A percentile compares a stretch with the other conserved stretches of the same genome.
phyloP scores from a whole-genome alignment of 2,888 invertebrate species.

The Pyrrhopygopsis socrates region DNA sequence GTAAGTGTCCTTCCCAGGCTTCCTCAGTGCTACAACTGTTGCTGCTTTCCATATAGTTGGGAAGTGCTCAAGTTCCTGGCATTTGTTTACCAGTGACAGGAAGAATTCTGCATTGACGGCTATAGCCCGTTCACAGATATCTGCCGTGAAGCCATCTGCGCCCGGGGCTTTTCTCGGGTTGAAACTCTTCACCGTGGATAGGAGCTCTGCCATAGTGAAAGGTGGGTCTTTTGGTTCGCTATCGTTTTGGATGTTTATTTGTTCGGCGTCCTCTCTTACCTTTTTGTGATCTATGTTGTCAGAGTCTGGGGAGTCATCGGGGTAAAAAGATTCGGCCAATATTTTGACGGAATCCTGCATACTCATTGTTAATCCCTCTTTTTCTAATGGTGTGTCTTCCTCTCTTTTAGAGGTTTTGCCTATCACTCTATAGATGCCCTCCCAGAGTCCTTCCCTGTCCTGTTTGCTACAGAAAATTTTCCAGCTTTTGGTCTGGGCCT shows the following conservation, averaged over 20 bases:
- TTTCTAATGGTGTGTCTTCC: not conserved
- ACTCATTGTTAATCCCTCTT: not conserved
- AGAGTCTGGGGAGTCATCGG: not conserved
- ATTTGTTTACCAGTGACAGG: not conserved
- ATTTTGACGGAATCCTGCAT: not conserved
- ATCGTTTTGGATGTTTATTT: not conserved
- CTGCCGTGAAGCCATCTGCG: not conserved
- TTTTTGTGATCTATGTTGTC: not conserved
- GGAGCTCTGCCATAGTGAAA: not conserved
- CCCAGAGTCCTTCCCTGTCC: not conserved
- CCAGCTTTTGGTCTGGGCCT: not conserved
- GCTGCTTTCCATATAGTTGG: not conserved
- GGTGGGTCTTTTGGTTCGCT: not conserved
- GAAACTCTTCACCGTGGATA: not conserved
- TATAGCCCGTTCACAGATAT: not conserved
- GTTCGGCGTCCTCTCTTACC: not conserved
- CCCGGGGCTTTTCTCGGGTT: not conserved
- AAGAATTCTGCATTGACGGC: not conserved
- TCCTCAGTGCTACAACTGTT: not conserved
- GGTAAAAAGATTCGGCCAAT: not conserved
- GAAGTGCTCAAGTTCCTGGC: not conserved
- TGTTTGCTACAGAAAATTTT: not conserved
- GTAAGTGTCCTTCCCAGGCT: conserved; percentile 11
- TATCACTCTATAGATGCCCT: not conserved
- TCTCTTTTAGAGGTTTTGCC: not conserved